Percentiles rank a stretch among this genome's conserved stretches.
phyloP scores from a whole-genome alignment of 2,888 invertebrate species.

The Spilosoma lubricipeda region DNA sequence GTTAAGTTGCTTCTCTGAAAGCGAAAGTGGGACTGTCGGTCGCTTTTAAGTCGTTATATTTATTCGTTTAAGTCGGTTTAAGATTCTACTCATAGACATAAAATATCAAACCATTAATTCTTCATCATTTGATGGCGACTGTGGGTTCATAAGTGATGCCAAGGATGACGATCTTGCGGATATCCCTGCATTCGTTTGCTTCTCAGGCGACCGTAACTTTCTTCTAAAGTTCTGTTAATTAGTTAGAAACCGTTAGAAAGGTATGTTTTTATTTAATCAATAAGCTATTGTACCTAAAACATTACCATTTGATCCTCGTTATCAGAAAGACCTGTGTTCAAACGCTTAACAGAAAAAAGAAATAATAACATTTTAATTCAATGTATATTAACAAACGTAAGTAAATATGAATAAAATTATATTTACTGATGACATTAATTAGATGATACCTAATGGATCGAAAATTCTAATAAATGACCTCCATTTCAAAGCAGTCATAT shows the following conservation, averaged over 20 bases:
- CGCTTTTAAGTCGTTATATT: neutral
- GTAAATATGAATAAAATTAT: neutral
- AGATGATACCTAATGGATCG: too few species aligned
- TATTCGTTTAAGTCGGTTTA: neutral
- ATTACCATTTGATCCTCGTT: conserved; percentile 78
- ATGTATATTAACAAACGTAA: neutral
- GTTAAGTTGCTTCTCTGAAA: too few species aligned
- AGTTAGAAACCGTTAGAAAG: conserved; percentile 12
- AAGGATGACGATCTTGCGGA: conserved; percentile 79
- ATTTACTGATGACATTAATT: neutral
- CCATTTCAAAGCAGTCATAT: neutral
- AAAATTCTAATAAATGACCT: neutral
- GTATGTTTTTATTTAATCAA: neutral
- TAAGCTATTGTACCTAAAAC: conserved; percentile 17
- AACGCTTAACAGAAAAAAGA: conserved; percentile 64
- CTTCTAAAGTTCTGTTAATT: conserved; percentile 88
- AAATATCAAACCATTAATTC: conserved; percentile 57
- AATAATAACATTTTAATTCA: conserved; percentile 26
- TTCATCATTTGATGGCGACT: conserved; percentile 69
- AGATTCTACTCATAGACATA: neutral
- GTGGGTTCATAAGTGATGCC: conserved; percentile 76
- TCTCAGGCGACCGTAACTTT: conserved; percentile 86
- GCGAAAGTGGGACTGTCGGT: neutral
- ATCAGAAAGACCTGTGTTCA: conserved; percentile 79
- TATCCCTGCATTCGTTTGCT: conserved; percentile 72